Conservation (phyloP, 2,888 invertebrate genomes). For the Polymixis lichenea region DNA sequence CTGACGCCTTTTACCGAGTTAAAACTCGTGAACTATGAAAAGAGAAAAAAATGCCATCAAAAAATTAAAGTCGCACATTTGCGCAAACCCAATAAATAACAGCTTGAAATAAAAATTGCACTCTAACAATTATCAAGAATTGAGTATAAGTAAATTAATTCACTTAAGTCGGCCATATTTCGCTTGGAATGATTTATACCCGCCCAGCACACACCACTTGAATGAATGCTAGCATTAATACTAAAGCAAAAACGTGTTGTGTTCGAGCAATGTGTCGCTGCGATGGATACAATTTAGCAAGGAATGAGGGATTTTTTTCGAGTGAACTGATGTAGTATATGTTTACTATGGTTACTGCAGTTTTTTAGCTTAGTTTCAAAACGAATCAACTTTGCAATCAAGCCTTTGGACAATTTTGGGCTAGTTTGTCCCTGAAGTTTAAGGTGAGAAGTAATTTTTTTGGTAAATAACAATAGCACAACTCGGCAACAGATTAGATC, state of each 20-base stretch:
- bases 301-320: not conserved
- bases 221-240: slow-evolving; percentile 48
- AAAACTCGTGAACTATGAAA: not conserved
- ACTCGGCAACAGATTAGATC: too few species aligned
- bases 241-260: slow-evolving; percentile 54
- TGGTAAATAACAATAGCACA: too few species aligned
- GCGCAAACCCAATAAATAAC: slow-evolving; percentile 26
- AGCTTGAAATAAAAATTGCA: slow-evolving; percentile 44
- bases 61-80: not conserved
- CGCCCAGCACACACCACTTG: slow-evolving; percentile 51
- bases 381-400: not conserved
- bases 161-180: slow-evolving; percentile 53
- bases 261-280: slow-evolving; percentile 32
- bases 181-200: slow-evolving; percentile 46
- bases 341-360: not conserved
- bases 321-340: not conserved
- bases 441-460: too few species aligned
- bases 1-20: too few species aligned
- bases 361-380: not conserved
- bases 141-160: slow-evolving; percentile 56
- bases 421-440: not conserved
- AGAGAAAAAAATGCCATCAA: too few species aligned
- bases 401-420: not conserved
- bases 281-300: slow-evolving; percentile 33
- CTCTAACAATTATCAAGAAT: slow-evolving; percentile 45